Conservation (phyloP, 1,140 invertebrate species). For the Apocrypta bakeri region DNA sequence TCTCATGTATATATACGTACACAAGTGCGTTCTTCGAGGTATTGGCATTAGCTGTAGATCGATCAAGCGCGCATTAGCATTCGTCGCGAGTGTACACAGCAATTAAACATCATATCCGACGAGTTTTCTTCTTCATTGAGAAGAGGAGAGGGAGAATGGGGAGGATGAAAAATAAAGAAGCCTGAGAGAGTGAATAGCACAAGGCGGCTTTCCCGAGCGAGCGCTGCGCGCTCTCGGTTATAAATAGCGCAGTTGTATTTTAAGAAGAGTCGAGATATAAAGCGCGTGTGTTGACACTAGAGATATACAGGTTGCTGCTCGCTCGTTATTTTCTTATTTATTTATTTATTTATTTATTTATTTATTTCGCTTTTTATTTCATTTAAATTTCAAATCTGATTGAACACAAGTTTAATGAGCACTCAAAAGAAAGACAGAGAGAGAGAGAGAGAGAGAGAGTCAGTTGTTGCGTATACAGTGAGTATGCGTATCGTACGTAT, state of each 20-base stretch:
- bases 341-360: background rate
- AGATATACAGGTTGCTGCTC: conserved; percentile 44
- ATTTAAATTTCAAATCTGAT: background rate
- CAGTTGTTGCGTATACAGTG: background rate
- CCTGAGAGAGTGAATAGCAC: background rate
- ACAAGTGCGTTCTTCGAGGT: background rate
- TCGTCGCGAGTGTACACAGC: background rate
- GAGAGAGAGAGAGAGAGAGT: too few species aligned
- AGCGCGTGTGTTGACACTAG: conserved; percentile 46
- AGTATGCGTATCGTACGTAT: too few species aligned
- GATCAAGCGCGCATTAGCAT: background rate
- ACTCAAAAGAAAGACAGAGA: too few species aligned
- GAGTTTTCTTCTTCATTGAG: conserved; percentile 12
- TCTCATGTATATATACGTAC: background rate
- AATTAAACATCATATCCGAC: background rate
- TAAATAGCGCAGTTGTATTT: conserved; percentile 51
- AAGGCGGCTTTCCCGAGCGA: background rate
- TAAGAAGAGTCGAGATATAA: conserved; percentile 47
- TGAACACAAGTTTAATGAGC: too few species aligned
- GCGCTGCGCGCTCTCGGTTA: conserved; percentile 26
- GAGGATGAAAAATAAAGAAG: background rate
- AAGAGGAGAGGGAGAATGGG: background rate
- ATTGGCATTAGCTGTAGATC: background rate
- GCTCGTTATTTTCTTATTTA: background rate
- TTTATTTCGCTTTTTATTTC: background rate